Evolutionary conservation across 2,888 invertebrate species (phyloP).

Genomic region (Argyra leucocephala): DNA sequence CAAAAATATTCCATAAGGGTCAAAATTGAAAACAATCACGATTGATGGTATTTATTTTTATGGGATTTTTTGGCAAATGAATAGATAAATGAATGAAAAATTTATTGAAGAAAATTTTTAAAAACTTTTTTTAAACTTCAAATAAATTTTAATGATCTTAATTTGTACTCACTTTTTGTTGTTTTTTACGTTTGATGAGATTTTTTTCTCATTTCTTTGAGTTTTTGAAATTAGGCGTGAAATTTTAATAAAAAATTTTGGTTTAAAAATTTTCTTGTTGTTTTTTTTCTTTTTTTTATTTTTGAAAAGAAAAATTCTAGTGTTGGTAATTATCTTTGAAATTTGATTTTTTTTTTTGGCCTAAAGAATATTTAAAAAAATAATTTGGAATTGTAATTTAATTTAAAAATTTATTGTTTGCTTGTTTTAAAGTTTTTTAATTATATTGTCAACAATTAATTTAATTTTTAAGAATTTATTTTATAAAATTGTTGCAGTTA

Average conservation of each 20-base stretch:
- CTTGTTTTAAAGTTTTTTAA: no score
- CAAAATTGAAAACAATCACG: background rate
- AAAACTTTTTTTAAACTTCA: background rate
- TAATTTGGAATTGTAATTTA: no score
- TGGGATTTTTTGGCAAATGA: background rate
- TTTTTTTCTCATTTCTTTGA: background rate
- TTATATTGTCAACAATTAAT: no score
- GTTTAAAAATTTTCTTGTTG: no score
- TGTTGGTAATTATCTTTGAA: no score
- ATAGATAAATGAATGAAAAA: background rate
- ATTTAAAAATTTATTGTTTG: no score
- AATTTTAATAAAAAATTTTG: background rate
- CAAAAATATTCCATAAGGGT: no score
- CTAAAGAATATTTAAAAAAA: no score
- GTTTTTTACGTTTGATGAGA: no score
- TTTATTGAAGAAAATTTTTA: background rate
- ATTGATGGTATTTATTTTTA: background rate
- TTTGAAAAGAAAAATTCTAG: background rate
- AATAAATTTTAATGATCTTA: background rate
- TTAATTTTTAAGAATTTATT: no score
- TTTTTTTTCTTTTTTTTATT: background rate
- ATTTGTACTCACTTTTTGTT: background rate
- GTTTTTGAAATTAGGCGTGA: background rate
- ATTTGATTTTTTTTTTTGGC: no score
- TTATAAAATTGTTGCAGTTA: no score